These are phyloP conservation scores for Nymphalis c-album DNA, from an alignment of 2,888 invertebrate genomes.

Conservation along the genomic window DNA sequence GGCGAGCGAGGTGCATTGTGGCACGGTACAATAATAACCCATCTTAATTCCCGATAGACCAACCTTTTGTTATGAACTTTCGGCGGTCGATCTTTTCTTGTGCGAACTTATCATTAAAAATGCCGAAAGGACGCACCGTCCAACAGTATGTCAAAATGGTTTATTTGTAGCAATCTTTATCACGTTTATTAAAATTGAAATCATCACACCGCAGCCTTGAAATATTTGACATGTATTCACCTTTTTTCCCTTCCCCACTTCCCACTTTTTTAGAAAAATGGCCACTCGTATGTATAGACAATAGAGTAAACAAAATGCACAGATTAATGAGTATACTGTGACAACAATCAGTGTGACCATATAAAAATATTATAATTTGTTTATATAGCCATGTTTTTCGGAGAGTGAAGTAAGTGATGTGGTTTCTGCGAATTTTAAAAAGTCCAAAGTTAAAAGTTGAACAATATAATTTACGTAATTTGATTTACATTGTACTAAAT, in stretches of 20 bases:
- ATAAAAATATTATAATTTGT: background rate
- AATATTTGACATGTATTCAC: conserved; percentile 79
- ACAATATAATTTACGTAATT: too few species aligned
- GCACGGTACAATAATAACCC: conserved; percentile 80
- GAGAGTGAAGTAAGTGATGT: too few species aligned
- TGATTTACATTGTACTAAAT: too few species aligned
- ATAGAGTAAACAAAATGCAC: conserved; percentile 31
- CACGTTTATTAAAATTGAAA: conserved; percentile 76
- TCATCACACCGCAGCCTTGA: conserved; percentile 79
- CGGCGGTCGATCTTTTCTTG: conserved; percentile 43
- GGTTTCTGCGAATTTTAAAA: too few species aligned
- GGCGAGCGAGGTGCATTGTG: conserved; percentile 79
- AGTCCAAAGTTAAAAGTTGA: too few species aligned
- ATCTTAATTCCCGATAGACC: conserved; percentile 51
- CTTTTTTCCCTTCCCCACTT: conserved; percentile 68
- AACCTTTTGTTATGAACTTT: conserved; percentile 55
- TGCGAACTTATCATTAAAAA: conserved; percentile 49
- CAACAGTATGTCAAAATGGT: conserved; percentile 43
- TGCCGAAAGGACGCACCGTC: conserved; percentile 37
- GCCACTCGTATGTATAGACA: conserved; percentile 47
- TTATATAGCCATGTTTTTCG: too few species aligned
- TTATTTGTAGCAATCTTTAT: conserved; percentile 72
- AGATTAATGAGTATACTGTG: conserved; percentile 22
- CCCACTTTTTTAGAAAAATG: conserved; percentile 61
- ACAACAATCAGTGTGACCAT: background rate